Conservation (phyloP, 2,113 vertebrate genomes). For the Pavo muticus region DNA sequence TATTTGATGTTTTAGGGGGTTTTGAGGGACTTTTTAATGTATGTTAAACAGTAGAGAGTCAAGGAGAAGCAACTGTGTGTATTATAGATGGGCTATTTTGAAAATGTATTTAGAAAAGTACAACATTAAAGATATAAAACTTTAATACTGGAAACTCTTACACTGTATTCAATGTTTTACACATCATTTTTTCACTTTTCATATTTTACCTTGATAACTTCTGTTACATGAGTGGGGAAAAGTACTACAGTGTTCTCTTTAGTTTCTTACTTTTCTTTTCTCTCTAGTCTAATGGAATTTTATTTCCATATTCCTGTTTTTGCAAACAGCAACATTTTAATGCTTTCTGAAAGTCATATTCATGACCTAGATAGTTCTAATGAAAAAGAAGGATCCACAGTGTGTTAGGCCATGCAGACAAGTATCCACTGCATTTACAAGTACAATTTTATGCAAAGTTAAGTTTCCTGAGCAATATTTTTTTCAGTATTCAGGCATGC, state of each 20-base stretch:
- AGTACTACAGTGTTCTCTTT: not conserved
- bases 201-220: not conserved
- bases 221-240: not conserved
- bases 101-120: not conserved
- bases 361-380: not conserved
- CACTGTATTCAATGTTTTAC: not conserved
- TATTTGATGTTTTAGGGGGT: not conserved
- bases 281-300: not conserved
- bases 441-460: not conserved
- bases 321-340: not conserved
- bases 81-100: not conserved
- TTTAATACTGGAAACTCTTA: not conserved
- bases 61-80: not conserved
- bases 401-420: fast-evolving
- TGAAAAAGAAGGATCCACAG: not conserved
- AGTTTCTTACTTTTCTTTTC: not conserved
- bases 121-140: constrained; percentile 1
- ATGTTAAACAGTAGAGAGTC: not conserved
- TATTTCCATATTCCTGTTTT: not conserved
- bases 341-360: not conserved
- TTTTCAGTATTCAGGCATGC: not conserved
- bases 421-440: not conserved
- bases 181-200: not conserved
- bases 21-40: not conserved
- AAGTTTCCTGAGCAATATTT: not conserved